phyloP scores from a whole-genome alignment of 2,113 vertebrate species.

The Hepsetus odoe region DNA sequence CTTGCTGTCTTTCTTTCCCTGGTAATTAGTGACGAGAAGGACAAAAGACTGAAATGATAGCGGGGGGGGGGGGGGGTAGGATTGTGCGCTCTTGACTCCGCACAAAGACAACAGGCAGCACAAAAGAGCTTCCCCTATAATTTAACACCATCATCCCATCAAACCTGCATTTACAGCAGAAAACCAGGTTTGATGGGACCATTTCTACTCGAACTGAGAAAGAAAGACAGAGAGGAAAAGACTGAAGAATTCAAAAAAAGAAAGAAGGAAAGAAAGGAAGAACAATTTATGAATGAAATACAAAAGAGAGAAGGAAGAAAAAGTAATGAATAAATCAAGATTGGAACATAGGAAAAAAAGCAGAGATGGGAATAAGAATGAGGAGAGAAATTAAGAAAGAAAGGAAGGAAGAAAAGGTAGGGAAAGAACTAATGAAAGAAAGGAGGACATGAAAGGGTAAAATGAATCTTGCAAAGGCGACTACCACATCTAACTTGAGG shows the following conservation, averaged over 20 bases:
- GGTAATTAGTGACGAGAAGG: neutral
- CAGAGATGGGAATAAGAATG: too few relatives aligned
- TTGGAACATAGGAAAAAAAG: too few relatives aligned
- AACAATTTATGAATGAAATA: neutral
- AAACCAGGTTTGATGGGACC: neutral
- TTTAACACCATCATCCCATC: neutral
- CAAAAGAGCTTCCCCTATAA: neutral
- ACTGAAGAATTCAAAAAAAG: neutral
- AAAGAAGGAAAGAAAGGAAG: neutral
- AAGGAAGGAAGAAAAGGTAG: too few relatives aligned
- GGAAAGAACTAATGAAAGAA: too few relatives aligned
- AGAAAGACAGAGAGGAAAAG: neutral
- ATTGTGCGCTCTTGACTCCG: neutral
- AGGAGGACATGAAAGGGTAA: neutral
- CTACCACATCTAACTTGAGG: too few relatives aligned
- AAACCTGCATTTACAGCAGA: neutral
- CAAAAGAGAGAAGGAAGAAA: too few relatives aligned
- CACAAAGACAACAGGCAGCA: too few relatives aligned
- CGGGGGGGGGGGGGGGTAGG: neutral
- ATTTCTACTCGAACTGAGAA: neutral
- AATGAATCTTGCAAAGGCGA: neutral
- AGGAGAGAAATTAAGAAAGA: too few relatives aligned
- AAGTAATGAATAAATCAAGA: too few relatives aligned
- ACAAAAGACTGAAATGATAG: constrained; percentile 21
- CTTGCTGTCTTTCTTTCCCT: neutral